A percentile compares a stretch with the other conserved stretches of the same genome.
Evolutionary conservation across 2,113 vertebrate species (phyloP).

Genomic region (Nanger granti): DNA sequence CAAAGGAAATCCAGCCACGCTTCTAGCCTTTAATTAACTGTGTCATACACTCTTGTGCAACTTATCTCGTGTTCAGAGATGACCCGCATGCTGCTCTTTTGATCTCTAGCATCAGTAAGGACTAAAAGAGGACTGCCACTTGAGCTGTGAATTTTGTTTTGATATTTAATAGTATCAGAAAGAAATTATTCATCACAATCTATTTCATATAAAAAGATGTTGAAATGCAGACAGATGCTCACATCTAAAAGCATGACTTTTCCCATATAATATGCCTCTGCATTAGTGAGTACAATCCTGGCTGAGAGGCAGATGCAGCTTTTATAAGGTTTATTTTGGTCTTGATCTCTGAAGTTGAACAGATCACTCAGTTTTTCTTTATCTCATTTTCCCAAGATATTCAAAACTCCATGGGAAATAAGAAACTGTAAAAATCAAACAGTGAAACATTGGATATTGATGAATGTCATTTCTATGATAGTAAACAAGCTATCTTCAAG

Average conservation of each 20-base stretch:
- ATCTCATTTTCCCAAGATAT: not conserved
- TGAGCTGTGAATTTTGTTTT: conserved; percentile 15
- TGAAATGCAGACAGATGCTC: not conserved
- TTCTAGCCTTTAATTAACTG: not conserved
- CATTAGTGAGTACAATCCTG: not conserved
- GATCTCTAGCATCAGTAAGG: not conserved
- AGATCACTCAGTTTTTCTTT: not conserved
- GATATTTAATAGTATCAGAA: not conserved
- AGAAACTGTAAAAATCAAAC: not conserved
- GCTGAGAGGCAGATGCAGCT: not conserved
- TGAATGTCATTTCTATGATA: not conserved
- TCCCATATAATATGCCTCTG: not conserved
- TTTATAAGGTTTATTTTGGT: conserved; percentile 26
- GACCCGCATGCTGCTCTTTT: not conserved
- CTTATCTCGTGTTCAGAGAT: not conserved
- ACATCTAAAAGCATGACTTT: not conserved
- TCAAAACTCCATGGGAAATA: not conserved
- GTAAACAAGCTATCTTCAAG: not conserved
- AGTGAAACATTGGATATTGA: not conserved
- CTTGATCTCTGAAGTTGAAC: not conserved
- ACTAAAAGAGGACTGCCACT: not conserved
- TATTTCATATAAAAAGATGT: not conserved
- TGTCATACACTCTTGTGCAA: not conserved
- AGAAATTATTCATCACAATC: not conserved
- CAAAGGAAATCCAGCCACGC: not conserved